Evolutionary conservation across 64 coral and sea anemone genomes (phyloP).

Genomic region (Cladopsammia gracilis): DNA sequence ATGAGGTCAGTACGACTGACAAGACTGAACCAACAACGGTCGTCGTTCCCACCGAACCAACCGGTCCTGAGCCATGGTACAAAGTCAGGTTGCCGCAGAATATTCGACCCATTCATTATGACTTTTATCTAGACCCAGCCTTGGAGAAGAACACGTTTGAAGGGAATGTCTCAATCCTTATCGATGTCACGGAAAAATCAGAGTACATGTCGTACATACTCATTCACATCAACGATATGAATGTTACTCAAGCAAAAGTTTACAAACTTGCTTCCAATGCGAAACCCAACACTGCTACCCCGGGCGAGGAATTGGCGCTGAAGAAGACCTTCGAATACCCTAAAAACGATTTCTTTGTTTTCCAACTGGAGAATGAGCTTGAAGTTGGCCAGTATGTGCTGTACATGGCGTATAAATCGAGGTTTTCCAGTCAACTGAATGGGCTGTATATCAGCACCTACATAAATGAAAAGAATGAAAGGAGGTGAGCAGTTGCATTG

Average conservation of each 20-base stretch:
- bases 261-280: slow-evolving; percentile 32
- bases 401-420: slow-evolving; percentile 66
- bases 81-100: slow-evolving; percentile 62
- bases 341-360: slow-evolving; percentile 87
- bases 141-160: slow-evolving; percentile 59
- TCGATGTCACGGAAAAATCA: slow-evolving; percentile 41
- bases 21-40: not conserved
- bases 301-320: slow-evolving; percentile 10
- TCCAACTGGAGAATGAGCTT: slow-evolving; percentile 59
- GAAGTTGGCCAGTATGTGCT: slow-evolving; percentile 77
- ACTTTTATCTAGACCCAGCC: slow-evolving; percentile 69
- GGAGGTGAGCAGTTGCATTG: slow-evolving; percentile 48
- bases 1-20: not conserved
- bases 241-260: slow-evolving; percentile 48
- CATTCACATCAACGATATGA: slow-evolving; percentile 90
- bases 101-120: slow-evolving; percentile 72
- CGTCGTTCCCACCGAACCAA: slow-evolving; percentile 17
- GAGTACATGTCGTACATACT: slow-evolving; percentile 72
- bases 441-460: slow-evolving; percentile 97
- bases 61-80: slow-evolving; percentile 66
- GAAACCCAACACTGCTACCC: not conserved
- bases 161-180: slow-evolving; percentile 61
- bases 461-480: slow-evolving; percentile 36
- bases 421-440: slow-evolving; percentile 70
- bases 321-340: slow-evolving; percentile 49